Evolutionary conservation across 1,140 invertebrate genomes (phyloP).

Genomic region (Littorina saxatilis): DNA sequence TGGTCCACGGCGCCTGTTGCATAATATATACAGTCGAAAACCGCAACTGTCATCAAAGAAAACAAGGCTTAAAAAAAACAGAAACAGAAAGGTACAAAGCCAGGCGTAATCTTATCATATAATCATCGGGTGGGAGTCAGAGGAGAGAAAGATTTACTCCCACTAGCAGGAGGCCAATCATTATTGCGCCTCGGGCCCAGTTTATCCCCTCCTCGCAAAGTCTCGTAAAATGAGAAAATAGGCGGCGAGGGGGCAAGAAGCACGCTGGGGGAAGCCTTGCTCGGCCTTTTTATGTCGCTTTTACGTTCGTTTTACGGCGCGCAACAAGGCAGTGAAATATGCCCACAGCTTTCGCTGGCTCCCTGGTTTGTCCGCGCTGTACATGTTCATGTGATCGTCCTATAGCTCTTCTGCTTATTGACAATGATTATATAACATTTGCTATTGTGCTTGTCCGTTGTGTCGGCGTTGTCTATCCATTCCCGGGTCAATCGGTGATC

Average conservation of each 20-base stretch:
- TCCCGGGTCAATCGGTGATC: too few species aligned
- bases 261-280: background rate
- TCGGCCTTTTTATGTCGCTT: background rate
- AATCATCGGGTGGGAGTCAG: too few species aligned
- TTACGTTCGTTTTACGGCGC: background rate
- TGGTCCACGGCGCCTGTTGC: too few species aligned
- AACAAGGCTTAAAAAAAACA: too few species aligned
- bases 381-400: background rate
- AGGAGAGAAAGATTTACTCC: background rate
- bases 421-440: too few species aligned
- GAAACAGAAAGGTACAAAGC: background rate
- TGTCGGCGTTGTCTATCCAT: too few species aligned
- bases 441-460: too few species aligned
- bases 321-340: slow-evolving; percentile 20
- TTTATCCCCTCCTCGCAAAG: slow-evolving; percentile 7
- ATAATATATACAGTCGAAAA: too few species aligned
- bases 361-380: background rate
- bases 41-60: too few species aligned
- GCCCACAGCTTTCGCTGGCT: background rate
- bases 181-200: background rate
- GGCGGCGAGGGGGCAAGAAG: background rate
- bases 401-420: too few species aligned
- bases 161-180: background rate
- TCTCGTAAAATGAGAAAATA: slow-evolving; percentile 2
- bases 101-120: background rate